Evolutionary conservation across 2,888 invertebrate species (phyloP).

Genomic region (Phanerotoma sp.): DNA sequence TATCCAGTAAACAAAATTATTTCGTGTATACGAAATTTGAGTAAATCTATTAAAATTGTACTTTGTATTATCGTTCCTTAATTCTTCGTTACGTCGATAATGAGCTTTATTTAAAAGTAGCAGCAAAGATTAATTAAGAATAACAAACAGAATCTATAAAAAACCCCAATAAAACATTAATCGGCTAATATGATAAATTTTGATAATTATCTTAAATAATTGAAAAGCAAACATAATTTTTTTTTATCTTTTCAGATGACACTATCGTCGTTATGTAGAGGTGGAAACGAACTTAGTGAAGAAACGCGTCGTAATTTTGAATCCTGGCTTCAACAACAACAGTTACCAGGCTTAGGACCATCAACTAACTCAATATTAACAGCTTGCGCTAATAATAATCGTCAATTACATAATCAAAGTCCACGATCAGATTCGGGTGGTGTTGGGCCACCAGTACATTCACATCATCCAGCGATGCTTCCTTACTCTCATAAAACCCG

Average conservation of each 20-base stretch:
- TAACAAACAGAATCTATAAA: no score
- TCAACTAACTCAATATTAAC: conserved; percentile 46
- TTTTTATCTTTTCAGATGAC: conserved; percentile 65
- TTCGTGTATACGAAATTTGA: no score
- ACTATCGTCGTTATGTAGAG: conserved; percentile 80
- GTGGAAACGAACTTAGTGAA: conserved; percentile 77
- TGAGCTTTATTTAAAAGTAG: no score
- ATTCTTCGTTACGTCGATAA: no score
- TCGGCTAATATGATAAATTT: no score
- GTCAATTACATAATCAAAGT: conserved; percentile 42
- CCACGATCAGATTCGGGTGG: conserved; percentile 57
- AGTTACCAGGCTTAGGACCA: conserved; percentile 49
- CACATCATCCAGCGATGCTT: conserved; percentile 69
- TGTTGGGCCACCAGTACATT: conserved; percentile 57
- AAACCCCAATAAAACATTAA: no score
- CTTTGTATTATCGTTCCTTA: no score
- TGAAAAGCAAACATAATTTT: no score
- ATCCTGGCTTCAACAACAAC: conserved; percentile 67
- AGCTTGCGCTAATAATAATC: conserved; percentile 44
- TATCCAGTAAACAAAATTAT: no score
- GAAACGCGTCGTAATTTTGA: conserved; percentile 88
- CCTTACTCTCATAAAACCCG: conserved; percentile 75
- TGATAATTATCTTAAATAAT: no score
- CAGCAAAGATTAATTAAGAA: no score
- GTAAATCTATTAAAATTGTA: no score